Base-by-base conservation (phyloP, 2,113 vertebrate species). In the Polypterus senegalus region DNA sequence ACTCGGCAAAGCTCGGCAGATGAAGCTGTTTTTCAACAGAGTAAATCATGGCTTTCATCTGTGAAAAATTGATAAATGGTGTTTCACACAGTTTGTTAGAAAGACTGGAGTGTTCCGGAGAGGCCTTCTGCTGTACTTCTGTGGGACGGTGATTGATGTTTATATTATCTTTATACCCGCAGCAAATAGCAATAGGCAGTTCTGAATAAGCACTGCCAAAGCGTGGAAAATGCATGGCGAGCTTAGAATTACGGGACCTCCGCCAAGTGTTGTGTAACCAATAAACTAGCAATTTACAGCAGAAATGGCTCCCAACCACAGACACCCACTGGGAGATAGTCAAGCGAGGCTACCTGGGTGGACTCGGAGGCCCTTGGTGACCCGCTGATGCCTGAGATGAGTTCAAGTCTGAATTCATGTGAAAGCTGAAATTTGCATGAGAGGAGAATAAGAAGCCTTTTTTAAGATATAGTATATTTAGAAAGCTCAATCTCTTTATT, bases 141-240 rank as follows among this genome's bases (percentile, higher is more conserved):
- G 62, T 59, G 66, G 58, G 53, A 63, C 62, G 57, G 46, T 67
- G 66, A 67, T 60, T 63, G 58, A 67, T 67, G 66, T 63, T 46
- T 60, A 61, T 59, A 63, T 67, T 67, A 67, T 67, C 47, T 67
- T 60, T 46, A 59, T 67, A 67, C 54, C 27, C 44, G 60, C 5
- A 51, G 46, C 62, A 63, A 59, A 63, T 57, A 53, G 62, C 55
- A 60, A 55, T 60, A 57, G 48, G 57, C 57, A 54, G 9, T 52
- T 67, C 60, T 63, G 43, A 60, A 67, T 60, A 51, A 63, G 9
- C 51, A 48, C 58, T 63, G 9, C 46, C 46, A 64, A 57, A 64
- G 58, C 48, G 47, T 59, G 9, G 5, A n/a, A 46, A 49, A 63
- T 51, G 44, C 56, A 53, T 46, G 63, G 53, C 59, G 63, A 59